A percentile compares a stretch with the other conserved stretches of the same genome.
These are phyloP conservation scores for Phrynocephalus vlangalii DNA, from an alignment of 2,797 vertebrate species.

Conservation along the genomic window DNA sequence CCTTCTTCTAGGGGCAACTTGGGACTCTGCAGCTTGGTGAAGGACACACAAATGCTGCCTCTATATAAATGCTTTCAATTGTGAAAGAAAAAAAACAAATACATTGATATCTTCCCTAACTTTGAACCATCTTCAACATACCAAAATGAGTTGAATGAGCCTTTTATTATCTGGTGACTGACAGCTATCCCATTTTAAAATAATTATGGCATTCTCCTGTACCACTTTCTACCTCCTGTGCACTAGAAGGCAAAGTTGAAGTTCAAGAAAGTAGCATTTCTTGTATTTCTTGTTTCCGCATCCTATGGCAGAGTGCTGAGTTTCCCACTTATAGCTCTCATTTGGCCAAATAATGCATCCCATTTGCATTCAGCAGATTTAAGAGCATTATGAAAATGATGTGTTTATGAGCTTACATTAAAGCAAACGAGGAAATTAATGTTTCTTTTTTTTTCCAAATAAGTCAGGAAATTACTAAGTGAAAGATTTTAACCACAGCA, in stretches of 20 bases:
- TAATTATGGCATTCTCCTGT: neutral
- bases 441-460: constrained; percentile 21
- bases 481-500: constrained; percentile 12
- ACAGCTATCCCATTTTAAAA: neutral
- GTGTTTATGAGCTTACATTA: constrained; percentile 28
- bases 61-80: neutral
- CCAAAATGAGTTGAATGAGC: neutral
- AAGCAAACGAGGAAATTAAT: constrained; percentile 29
- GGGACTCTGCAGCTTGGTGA: no score
- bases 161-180: no score
- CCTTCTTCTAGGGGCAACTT: no score
- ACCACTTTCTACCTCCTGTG: neutral
- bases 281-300: neutral
- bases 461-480: constrained; percentile 29
- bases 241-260: neutral
- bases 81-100: no score
- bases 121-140: neutral
- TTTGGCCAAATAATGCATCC: constrained; percentile 17
- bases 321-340: neutral
- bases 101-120: no score
- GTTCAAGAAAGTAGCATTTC: constrained; percentile 1
- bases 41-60: no score
- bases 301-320: neutral
- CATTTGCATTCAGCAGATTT: constrained; percentile 21
- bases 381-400: constrained; percentile 30